These are phyloP conservation scores for Nycticryphes semicollaris DNA, from an alignment of 2,113 vertebrate species.

Conservation along the genomic window DNA sequence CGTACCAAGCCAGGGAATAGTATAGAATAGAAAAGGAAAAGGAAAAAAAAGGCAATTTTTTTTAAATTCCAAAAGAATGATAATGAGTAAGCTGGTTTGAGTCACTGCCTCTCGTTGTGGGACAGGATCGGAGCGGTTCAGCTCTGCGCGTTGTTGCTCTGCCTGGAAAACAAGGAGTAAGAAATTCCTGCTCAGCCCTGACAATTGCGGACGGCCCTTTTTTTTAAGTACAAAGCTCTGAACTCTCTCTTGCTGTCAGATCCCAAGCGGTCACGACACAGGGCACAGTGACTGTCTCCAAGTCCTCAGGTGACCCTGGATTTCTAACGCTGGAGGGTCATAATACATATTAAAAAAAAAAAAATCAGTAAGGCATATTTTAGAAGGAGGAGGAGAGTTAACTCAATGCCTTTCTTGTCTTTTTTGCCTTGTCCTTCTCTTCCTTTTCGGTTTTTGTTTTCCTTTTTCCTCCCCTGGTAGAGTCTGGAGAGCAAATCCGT, in stretches of 20 bases:
- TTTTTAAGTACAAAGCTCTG: not conserved
- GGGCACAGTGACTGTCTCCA: not conserved
- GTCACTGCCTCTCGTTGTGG: not conserved
- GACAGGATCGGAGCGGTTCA: not conserved
- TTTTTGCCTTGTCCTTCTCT: not conserved
- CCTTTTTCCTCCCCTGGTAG: fast-evolving
- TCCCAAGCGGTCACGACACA: not conserved
- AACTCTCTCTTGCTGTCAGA: not conserved
- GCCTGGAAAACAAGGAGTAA: not conserved
- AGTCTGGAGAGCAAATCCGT: not conserved
- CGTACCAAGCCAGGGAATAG: not conserved
- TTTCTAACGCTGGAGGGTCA: not conserved
- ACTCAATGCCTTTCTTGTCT: not conserved
- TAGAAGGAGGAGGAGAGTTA: not conserved
- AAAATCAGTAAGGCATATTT: not conserved
- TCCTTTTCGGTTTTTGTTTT: not conserved
- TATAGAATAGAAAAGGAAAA: not conserved
- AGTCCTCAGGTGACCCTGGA: not conserved
- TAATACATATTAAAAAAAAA: fast-evolving
- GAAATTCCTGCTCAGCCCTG: not conserved
- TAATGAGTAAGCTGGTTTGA: not conserved
- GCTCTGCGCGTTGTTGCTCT: fast-evolving
- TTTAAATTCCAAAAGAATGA: not conserved
- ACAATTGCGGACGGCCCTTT: not conserved
- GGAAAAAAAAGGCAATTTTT: not conserved